Evolutionary conservation across 2,113 vertebrate genomes (phyloP), one percentile per base, ranked within the genome.

Genomic region (Brachionichthys hirsutus): DNA sequence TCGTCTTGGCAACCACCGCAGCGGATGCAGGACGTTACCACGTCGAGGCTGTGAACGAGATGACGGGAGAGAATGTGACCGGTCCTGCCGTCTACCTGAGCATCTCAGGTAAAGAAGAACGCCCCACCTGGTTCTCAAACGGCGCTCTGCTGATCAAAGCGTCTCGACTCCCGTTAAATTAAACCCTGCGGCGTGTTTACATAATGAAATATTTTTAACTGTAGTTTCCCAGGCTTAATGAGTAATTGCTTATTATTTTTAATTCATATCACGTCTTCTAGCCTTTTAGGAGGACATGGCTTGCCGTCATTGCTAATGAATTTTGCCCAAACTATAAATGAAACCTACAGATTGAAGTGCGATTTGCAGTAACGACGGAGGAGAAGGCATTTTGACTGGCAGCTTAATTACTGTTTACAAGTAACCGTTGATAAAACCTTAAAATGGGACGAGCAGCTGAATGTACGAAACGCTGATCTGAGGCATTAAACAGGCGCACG

Each of bases 21-120:
- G 11, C 44, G 0, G 95, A 98, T 0, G 78, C 92, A 0, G 95
- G 95, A 20, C 78, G 89, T 5, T 98, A 98, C 86, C 92, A 95
- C 0, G 92, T 83, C 2, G 94, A 96, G 76, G 95, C 93, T 0
- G 93, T 97, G 57, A 98, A 98, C 0, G 95, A 96, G 71, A 88
- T 89, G 78, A 96, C 92, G 0, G 95, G 95, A 1, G 94, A 98
- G 85, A 95, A 92, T 70, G 93, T 89, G 87, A 95, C 92, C 0
- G 94, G 95, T 52, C 91, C 93, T 0, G 86, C 89, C 13, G 60
- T 94, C 54, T 90, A 91, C 55, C 86, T 98, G 84, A 92, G 82
- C 9, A 3, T 97, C 35, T 74, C 92, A 55, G 71, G 95, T 96
- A 89, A 92, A 89, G 91, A 15, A 2, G 11, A 43, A 8, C 15